These are phyloP conservation scores for Cynopterus brachyotis DNA, from an alignment of 2,113 vertebrate species.

Conservation along the genomic window DNA sequence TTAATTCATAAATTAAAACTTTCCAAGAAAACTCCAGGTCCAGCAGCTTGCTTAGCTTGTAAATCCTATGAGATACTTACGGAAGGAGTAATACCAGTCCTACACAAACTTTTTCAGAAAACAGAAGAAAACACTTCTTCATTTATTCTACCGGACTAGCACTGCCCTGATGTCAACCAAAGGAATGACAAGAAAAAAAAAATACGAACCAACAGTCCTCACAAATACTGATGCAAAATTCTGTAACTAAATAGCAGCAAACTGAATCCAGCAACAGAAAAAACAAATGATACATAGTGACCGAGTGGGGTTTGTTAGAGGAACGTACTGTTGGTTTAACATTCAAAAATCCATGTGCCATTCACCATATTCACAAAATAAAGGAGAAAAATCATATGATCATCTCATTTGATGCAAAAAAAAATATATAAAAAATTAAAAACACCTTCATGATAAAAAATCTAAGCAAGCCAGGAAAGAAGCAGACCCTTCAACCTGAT, in stretches of 20 bases:
- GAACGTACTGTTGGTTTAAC: neutral
- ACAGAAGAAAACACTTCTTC: neutral
- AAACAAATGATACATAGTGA: no score
- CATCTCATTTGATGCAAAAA: neutral
- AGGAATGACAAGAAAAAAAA: neutral
- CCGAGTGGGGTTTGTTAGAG: neutral
- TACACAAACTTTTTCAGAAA: neutral
- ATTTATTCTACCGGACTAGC: neutral
- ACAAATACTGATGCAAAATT: neutral
- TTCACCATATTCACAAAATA: neutral
- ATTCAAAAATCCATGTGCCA: neutral
- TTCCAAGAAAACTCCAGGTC: neutral
- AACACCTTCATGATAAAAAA: neutral
- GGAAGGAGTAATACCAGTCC: neutral
- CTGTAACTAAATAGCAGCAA: neutral
- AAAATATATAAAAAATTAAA: neutral
- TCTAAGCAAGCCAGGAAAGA: neutral
- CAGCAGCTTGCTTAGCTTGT: neutral
- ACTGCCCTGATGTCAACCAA: neutral
- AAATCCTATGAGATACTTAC: neutral
- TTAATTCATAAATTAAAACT: neutral
- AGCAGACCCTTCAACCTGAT: neutral
- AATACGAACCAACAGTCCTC: neutral
- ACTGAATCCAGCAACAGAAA: neutral
- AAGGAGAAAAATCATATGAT: neutral